A percentile compares a stretch with the other conserved stretches of the same genome.
phyloP scores from a whole-genome alignment of 35 echinoderm and acorn worm genomes.

The Apostichopus japonicus region DNA sequence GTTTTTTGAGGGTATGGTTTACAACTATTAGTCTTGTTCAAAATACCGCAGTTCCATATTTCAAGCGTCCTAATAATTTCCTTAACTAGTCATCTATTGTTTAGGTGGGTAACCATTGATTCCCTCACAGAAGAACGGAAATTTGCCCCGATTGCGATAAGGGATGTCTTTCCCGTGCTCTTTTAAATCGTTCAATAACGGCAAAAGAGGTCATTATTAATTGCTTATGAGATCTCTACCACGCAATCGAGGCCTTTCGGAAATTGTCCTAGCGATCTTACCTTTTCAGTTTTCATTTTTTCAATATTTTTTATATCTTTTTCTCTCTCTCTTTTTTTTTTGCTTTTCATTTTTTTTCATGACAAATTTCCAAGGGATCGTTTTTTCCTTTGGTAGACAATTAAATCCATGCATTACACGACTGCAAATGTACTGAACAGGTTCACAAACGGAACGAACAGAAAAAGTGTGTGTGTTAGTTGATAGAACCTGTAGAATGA shows the following conservation, averaged over 20 bases:
- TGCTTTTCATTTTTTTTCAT: too few species aligned
- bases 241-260: conserved; percentile 50
- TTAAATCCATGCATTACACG: too few species aligned
- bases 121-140: conserved; percentile 36
- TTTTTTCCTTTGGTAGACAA: too few species aligned
- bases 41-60: conserved; percentile 47
- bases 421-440: too few species aligned
- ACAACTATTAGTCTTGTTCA: conserved; percentile 14
- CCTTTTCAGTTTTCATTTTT: not conserved
- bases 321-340: too few species aligned
- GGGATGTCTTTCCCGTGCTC: conserved; percentile 9
- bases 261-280: conserved; percentile 39
- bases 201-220: conserved; percentile 57
- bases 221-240: conserved; percentile 45
- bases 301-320: not conserved
- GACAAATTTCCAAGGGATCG: too few species aligned
- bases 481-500: too few species aligned
- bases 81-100: conserved; percentile 33
- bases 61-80: conserved; percentile 50
- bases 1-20: conserved; percentile 54
- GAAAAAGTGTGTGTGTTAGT: too few species aligned
- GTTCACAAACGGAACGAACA: too few species aligned
- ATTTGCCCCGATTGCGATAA: conserved; percentile 60
- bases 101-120: conserved; percentile 18
- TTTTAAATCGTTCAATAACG: conserved; percentile 24